phyloP scores from a whole-genome alignment of 2,797 vertebrate species.

The Eulemur albifrons region DNA sequence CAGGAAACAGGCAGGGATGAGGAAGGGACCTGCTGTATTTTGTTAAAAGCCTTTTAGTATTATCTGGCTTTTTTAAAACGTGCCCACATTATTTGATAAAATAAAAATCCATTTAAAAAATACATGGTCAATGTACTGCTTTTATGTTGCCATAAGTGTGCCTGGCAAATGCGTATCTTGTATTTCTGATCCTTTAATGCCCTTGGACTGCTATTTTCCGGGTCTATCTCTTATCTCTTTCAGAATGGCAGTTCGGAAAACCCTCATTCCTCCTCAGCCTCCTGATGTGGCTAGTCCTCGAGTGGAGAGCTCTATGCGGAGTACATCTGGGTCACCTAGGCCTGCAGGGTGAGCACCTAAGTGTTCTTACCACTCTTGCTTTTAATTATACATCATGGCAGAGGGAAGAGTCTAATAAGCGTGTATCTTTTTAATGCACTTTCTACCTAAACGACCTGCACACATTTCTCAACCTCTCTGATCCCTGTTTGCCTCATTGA shows the following conservation, averaged over 20 bases:
- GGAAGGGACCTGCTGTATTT: neutral
- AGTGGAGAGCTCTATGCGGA: conserved; percentile 90
- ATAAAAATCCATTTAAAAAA: neutral
- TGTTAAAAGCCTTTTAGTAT: neutral
- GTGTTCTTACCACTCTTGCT: neutral
- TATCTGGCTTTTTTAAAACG: neutral
- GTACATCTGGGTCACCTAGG: conserved; percentile 93
- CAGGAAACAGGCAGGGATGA: neutral
- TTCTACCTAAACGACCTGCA: neutral
- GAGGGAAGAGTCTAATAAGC: neutral
- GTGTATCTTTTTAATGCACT: neutral
- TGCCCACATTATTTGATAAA: neutral
- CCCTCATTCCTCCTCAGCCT: conserved; percentile 93
- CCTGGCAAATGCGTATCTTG: neutral
- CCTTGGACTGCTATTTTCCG: neutral
- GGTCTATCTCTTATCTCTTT: conserved; percentile 65
- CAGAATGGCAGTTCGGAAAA: conserved; percentile 94
- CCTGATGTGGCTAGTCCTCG: conserved; percentile 89
- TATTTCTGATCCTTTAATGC: neutral
- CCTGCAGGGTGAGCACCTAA: conserved; percentile 90
- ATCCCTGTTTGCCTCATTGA: neutral
- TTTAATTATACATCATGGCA: neutral
- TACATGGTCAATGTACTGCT: neutral
- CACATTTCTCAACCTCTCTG: neutral
- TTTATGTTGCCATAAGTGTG: neutral